Evolutionary conservation across 2,113 vertebrate species (phyloP).

Genomic region (Hemicordylus capensis): DNA sequence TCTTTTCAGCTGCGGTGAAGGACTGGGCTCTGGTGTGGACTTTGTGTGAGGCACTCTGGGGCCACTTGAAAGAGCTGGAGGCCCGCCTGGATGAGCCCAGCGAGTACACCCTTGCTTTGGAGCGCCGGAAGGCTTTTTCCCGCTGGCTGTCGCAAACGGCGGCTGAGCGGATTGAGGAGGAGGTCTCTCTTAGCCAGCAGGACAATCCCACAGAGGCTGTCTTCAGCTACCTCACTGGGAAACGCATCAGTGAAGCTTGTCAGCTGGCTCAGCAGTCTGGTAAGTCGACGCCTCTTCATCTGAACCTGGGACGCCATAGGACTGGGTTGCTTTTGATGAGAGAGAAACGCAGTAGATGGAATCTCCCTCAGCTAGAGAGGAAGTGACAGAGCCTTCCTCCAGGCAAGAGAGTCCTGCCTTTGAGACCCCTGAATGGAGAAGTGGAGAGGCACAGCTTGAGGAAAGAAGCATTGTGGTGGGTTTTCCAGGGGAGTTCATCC

Average conservation of each 20-base stretch:
- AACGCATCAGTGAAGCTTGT: constrained; percentile 89
- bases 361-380: background rate
- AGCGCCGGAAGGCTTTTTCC: constrained; percentile 87
- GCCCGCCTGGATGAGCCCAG: constrained; percentile 69
- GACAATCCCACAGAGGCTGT: constrained; percentile 80
- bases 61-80: constrained; percentile 78
- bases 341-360: no score
- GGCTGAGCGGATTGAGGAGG: constrained; percentile 80
- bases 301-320: accelerated
- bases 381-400: background rate
- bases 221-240: constrained; percentile 93
- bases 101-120: constrained; percentile 81
- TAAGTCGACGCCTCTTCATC: constrained; percentile 16
- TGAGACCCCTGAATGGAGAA: background rate
- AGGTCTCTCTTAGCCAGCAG: constrained; percentile 76
- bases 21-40: constrained; percentile 91
- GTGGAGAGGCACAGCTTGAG: background rate
- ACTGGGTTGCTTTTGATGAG: background rate
- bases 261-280: constrained; percentile 89
- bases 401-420: background rate
- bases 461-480: no score
- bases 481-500: no score
- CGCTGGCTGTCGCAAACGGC: constrained; percentile 86
- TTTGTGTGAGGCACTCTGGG: constrained; percentile 91
- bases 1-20: constrained; percentile 74